phyloP scores from a whole-genome alignment of 2,113 vertebrate genomes.

The Bufo gargarizans region DNA sequence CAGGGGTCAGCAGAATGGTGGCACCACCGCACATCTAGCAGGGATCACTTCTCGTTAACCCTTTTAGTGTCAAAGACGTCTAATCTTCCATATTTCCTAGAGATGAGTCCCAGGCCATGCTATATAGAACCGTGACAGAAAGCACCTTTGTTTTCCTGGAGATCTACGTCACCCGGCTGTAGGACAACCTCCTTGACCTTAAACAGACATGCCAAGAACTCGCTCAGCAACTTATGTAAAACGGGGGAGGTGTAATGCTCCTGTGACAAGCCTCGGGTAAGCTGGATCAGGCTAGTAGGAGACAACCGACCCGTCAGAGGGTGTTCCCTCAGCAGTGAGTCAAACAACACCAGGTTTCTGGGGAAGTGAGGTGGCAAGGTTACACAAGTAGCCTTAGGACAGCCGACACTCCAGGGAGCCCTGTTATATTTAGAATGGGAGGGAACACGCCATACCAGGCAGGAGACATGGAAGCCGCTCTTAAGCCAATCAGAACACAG shows the following conservation, averaged over 20 bases:
- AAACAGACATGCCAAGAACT: slow-evolving; percentile 34
- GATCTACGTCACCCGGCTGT: slow-evolving; percentile 8
- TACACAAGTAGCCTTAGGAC: slow-evolving; percentile 33
- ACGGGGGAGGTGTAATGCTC: neutral
- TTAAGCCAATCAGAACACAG: no score
- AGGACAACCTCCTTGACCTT: slow-evolving; percentile 46
- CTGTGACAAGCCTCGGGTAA: neutral
- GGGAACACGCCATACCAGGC: neutral
- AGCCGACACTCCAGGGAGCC: neutral
- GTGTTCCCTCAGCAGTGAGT: neutral
- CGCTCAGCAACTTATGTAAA: slow-evolving; percentile 3
- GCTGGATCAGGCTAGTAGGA: neutral
- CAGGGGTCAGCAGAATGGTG: neutral
- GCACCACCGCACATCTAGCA: neutral
- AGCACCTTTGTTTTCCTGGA: slow-evolving; percentile 22
- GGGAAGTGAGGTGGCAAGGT: slow-evolving; percentile 28
- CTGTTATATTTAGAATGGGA: neutral
- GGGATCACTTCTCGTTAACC: neutral
- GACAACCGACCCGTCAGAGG: neutral
- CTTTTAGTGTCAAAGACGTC: no score
- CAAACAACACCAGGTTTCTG: neutral
- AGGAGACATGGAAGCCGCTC: neutral
- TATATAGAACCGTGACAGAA: neutral
- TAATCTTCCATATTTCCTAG: no score
- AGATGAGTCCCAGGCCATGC: no score